A percentile compares a stretch with the other conserved stretches of the same genome.
Evolutionary conservation across 2,113 vertebrate genomes (phyloP).

Genomic region (Etia nguti): DNA sequence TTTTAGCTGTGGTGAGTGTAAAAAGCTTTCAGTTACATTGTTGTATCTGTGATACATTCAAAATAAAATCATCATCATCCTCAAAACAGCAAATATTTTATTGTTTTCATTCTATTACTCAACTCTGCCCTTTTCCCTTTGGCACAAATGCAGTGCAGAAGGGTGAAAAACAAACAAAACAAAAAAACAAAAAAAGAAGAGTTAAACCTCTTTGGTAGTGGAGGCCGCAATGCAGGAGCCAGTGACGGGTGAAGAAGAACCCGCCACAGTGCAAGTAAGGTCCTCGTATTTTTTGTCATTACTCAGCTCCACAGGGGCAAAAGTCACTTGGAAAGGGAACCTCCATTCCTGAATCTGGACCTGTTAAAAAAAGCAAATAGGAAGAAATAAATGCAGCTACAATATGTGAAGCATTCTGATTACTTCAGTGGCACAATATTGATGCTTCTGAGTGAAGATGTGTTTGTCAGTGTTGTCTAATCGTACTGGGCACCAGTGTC

Average conservation of each 20-base stretch:
- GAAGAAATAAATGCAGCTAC: not conserved
- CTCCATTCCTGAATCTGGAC: constrained; percentile 76
- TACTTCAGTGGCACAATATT: not conserved
- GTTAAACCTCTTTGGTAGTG: constrained; percentile 75
- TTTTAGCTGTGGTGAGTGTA: not conserved
- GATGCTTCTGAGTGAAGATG: not conserved
- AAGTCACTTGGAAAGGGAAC: constrained; percentile 75
- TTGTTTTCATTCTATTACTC: not conserved
- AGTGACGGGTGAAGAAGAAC: constrained; percentile 52
- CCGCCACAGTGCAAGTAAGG: constrained; percentile 76
- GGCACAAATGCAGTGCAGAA: not conserved
- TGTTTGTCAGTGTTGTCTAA: not conserved
- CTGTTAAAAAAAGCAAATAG: constrained; percentile 50
- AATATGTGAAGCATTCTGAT: not conserved
- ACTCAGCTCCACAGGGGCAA: constrained; percentile 71
- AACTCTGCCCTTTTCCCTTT: not conserved
- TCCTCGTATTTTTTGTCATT: constrained; percentile 70
- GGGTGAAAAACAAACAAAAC: too few species aligned
- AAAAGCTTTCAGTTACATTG: not conserved
- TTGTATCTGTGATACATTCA: not conserved
- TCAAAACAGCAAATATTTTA: not conserved
- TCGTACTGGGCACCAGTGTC: constrained; percentile 78
- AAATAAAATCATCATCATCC: not conserved
- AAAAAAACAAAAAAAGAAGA: too few species aligned
- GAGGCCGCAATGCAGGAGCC: constrained; percentile 74